phyloP scores from a whole-genome alignment of 2,888 invertebrate genomes.

The Oscheius sp. region DNA sequence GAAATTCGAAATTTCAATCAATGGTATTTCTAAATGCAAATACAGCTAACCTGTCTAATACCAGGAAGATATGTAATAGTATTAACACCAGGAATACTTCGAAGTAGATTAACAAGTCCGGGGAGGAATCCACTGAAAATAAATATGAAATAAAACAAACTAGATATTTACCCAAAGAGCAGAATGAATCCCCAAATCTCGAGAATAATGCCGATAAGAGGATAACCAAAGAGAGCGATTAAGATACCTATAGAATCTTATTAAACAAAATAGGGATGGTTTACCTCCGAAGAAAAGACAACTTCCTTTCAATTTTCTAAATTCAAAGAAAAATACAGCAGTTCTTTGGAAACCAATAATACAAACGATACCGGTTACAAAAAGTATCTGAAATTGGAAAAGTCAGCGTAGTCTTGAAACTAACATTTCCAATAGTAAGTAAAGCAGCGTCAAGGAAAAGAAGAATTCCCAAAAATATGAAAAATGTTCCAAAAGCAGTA shows the following conservation, averaged over 20 bases:
- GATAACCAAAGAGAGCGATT: conserved; percentile 92
- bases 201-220: conserved; percentile 91
- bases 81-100: conserved; percentile 90
- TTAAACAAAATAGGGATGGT: background rate
- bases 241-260: conserved; percentile 82
- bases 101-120: conserved; percentile 90
- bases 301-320: conserved; percentile 87
- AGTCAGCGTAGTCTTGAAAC: conserved; percentile 67
- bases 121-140: conserved; percentile 91
- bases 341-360: conserved; percentile 95
- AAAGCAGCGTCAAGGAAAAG: conserved; percentile 95
- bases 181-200: conserved; percentile 93
- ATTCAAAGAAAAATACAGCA: conserved; percentile 95
- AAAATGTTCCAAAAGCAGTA: conserved; percentile 92
- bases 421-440: conserved; percentile 98
- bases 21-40: background rate
- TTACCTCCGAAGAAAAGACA: conserved; percentile 65
- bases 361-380: conserved; percentile 91
- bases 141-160: no score
- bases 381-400: conserved; percentile 82
- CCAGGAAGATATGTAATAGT: conserved; percentile 87
- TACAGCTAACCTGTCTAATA: conserved; percentile 80
- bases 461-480: conserved; percentile 90
- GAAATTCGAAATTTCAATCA: background rate
- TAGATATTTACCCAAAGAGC: conserved; percentile 76